Base-by-base conservation (phyloP, 2,888 invertebrate species). In the Cantharis flavilabris region DNA sequence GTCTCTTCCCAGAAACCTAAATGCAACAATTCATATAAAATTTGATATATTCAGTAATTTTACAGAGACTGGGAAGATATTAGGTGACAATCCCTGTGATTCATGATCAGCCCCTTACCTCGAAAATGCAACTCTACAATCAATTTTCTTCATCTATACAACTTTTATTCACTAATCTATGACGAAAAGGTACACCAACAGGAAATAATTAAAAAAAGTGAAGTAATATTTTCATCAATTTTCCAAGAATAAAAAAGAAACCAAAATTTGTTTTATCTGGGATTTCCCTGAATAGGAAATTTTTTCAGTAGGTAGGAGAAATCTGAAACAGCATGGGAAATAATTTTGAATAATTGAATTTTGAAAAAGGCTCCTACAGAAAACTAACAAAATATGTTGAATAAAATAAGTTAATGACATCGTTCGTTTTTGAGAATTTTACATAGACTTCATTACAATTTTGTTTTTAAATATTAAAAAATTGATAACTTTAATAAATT, bases 1-100 rank as follows among this genome's bases (percentile, higher is more conserved):
- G 78, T 81, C 78, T 88, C 88, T 76, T 88, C 88, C 88, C 88
- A 88, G 80, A 88, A 88, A 76, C 88, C 88, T 74, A 80, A 80
- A 82, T 82, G 77, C 70, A 69, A 82, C 76, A 76, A 18, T 49
- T 49, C n/a, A 49, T 49, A 33, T 49, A 23, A 16, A n/a, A 65
- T 23, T 20, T 23, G 4, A n/a, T n/a, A 16, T 9, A 7, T 65
- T 23, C 4, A 64, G 10, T 16, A 26, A 18, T 69, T 28, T 10
- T 26, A 13, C 69, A 69, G n/a, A 5, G n/a, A 5, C 62, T 71
- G 18, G 2, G 9, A 13, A 71, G 13, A 62, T 23, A 16, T 49
- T n/a, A 49, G 49, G 49, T 5, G 7, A 49, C n/a, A 7, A n/a
- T 49, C n/a, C 7, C 49, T n/a, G 4, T 13, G 9, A 11, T 9